Evolutionary conservation across 2,888 invertebrate species (phyloP).

Genomic region (Asteroscopus sphinx): DNA sequence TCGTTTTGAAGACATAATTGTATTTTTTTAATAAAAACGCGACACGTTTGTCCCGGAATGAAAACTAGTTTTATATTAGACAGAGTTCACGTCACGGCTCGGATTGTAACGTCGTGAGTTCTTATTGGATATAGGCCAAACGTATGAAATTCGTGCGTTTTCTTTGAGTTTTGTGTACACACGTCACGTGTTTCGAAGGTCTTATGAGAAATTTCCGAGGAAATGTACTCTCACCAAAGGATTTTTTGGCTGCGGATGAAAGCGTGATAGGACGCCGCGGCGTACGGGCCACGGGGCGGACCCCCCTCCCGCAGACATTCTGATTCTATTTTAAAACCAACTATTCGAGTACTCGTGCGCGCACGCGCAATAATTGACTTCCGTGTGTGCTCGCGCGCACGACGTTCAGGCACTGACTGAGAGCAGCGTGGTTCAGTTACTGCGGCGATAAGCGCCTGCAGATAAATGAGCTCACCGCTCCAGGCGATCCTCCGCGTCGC

Average conservation of each 20-base stretch:
- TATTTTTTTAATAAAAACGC: constrained; percentile 67
- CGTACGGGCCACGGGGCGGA: constrained; percentile 94
- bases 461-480: constrained; percentile 88
- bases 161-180: constrained; percentile 81
- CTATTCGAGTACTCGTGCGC: constrained; percentile 88
- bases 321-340: constrained; percentile 85
- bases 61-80: constrained; percentile 82
- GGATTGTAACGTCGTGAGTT: constrained; percentile 77
- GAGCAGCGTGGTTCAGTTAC: constrained; percentile 76
- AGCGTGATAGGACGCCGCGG: constrained; percentile 89
- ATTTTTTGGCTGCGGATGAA: constrained; percentile 78
- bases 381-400: constrained; percentile 88
- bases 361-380: constrained; percentile 87
- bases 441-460: constrained; percentile 81
- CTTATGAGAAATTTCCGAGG: constrained; percentile 68
- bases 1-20: constrained; percentile 82
- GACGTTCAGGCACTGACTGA: constrained; percentile 87
- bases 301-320: constrained; percentile 89
- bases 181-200: constrained; percentile 78
- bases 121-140: constrained; percentile 88
- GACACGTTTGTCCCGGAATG: constrained; percentile 74
- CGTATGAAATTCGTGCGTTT: constrained; percentile 79
- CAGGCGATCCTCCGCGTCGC: constrained; percentile 85
- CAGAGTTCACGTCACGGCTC: constrained; percentile 81
- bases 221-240: constrained; percentile 85